Conservation (phyloP, 2,113 vertebrate species). For the Rhagologus leucostigma region DNA sequence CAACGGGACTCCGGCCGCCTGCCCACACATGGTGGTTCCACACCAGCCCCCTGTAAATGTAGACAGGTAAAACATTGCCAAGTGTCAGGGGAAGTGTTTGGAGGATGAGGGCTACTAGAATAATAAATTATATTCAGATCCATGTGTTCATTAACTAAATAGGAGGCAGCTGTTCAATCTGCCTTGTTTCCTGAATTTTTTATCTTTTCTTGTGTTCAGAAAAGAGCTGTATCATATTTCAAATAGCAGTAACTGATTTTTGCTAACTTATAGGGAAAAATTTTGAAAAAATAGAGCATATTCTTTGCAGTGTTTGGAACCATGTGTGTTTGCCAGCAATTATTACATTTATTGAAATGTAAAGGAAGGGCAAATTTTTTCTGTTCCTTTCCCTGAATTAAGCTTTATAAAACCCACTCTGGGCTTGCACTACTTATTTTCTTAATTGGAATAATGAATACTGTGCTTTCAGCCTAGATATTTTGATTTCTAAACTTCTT, state of each 20-base stretch:
- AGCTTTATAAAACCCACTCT: not conserved
- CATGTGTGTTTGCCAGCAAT: not conserved
- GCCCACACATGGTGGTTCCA: not conserved
- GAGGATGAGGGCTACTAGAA: not conserved
- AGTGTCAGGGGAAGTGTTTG: not conserved
- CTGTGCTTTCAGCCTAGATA: not conserved
- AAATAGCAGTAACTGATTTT: not conserved
- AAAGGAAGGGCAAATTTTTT: not conserved
- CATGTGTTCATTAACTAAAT: not conserved
- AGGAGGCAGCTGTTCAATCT: not conserved
- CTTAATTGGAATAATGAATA: not conserved
- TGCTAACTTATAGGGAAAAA: not conserved
- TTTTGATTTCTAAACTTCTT: not conserved
- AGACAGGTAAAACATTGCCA: constrained; percentile 69
- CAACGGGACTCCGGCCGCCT: not conserved
- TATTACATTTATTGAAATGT: not conserved
- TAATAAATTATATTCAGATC: not conserved
- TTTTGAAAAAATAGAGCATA: not conserved
- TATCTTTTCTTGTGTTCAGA: not conserved
- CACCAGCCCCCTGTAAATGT: constrained; percentile 36
- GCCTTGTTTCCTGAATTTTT: not conserved
- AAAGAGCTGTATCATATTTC: not conserved
- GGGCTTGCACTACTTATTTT: not conserved
- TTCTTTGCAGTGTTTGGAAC: not conserved
- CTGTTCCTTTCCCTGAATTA: not conserved